Conservation (phyloP, 2,113 vertebrate species). For the Pollachius pollachius region DNA sequence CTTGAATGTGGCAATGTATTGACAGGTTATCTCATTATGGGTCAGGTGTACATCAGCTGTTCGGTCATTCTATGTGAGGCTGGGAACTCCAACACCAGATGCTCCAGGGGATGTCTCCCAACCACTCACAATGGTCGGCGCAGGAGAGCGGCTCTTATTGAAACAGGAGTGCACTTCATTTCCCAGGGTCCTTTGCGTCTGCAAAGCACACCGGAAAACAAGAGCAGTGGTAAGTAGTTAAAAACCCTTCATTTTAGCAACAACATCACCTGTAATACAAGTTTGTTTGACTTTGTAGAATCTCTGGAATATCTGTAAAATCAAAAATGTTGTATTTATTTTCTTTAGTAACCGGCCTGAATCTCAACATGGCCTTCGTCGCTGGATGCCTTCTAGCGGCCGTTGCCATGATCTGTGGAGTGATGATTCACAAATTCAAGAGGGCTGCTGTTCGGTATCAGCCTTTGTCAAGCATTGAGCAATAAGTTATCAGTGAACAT, state of each 20-base stretch:
- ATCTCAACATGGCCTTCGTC: slow-evolving; percentile 56
- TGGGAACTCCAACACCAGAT: slow-evolving; percentile 56
- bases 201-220: slow-evolving; percentile 22
- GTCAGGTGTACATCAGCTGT: slow-evolving; percentile 63
- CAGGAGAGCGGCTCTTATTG: slow-evolving; percentile 48
- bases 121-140: background rate
- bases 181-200: slow-evolving; percentile 73
- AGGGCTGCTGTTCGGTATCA: slow-evolving; percentile 44
- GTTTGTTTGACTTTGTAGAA: background rate
- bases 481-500: slow-evolving; percentile 1
- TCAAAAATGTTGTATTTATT: background rate
- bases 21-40: slow-evolving; percentile 3
- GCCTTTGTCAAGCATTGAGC: slow-evolving; percentile 29
- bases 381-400: slow-evolving; percentile 55
- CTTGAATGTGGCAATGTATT: background rate
- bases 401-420: slow-evolving; percentile 51
- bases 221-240: background rate
- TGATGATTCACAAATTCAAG: slow-evolving; percentile 46
- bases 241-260: background rate
- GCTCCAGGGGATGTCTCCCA: slow-evolving; percentile 54
- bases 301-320: background rate
- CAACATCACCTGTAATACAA: background rate
- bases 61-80: slow-evolving; percentile 64
- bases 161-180: slow-evolving; percentile 61
- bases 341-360: slow-evolving; percentile 39